These are phyloP conservation scores for Bombylius major DNA, from an alignment of 2,888 invertebrate genomes.

Conservation along the genomic window DNA sequence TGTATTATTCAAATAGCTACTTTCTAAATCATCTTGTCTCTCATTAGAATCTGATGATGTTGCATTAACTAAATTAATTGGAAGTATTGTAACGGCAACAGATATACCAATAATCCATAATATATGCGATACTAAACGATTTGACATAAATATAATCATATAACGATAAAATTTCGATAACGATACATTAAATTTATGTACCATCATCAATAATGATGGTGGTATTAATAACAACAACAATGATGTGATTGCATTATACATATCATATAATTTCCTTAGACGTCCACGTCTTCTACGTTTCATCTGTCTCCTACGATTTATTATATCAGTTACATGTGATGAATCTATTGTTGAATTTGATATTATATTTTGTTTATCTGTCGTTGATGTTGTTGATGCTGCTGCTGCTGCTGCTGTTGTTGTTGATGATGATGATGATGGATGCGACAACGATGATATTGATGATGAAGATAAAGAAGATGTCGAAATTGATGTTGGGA, in stretches of 20 bases:
- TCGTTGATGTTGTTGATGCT: background rate
- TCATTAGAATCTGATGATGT: slow-evolving; percentile 17
- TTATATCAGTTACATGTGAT: background rate
- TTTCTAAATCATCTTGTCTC: background rate
- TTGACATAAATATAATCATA: slow-evolving; percentile 8
- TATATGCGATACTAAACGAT: slow-evolving; percentile 7
- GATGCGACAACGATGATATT: background rate
- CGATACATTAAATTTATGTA: slow-evolving; percentile 14
- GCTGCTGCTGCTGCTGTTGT: background rate
- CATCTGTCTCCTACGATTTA: slow-evolving; percentile 3
- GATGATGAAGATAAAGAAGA: background rate
- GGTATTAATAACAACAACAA: slow-evolving; percentile 6
- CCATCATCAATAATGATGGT: background rate
- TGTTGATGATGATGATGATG: slow-evolving; percentile 7
- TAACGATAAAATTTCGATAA: slow-evolving; percentile 19
- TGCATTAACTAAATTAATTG: slow-evolving; percentile 21
- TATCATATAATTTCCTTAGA: slow-evolving; percentile 23
- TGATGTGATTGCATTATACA: slow-evolving; percentile 3
- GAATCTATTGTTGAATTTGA: background rate
- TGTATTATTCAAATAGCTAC: background rate
- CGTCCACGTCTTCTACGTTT: slow-evolving; percentile 34
- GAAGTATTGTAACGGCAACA: slow-evolving; percentile 20
- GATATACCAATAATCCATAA: slow-evolving; percentile 20
- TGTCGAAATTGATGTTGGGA: slow-evolving; percentile 9
- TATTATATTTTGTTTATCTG: slow-evolving; percentile 1